Base-by-base conservation (phyloP, 2,888 invertebrate species). In the Brenthis daphne region DNA sequence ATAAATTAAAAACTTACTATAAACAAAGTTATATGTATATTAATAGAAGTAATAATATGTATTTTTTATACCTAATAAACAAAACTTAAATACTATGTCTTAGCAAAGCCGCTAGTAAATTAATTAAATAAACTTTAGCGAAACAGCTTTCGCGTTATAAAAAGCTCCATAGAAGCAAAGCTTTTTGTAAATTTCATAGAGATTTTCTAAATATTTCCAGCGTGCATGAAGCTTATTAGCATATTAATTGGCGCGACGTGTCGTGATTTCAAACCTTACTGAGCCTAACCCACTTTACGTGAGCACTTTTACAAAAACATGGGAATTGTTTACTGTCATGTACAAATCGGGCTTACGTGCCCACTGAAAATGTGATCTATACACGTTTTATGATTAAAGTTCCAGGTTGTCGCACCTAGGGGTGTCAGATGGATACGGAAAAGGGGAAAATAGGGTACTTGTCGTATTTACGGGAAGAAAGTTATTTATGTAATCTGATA, bases 191-290 rank as follows among this genome's bases (percentile, higher is more conserved):
- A 60, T 48, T 33, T 51, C 48, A 16, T 50, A 60, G 8, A 51
- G 20, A n/a, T 64, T 65, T 51, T 51, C 14, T 43, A 53, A 65
- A 58, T 29, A 58, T 66, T 54, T 66, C 33, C 51, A 29, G n/a
- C 53, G 13, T 33, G 50, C 48, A 43, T 11, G 20, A 33, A 13
- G 64, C 65, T 71, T 70, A 75, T 76, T 76, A 74, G 71, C 75
- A 75, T 75, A 73, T 75, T 74, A 76, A 76, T 76, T 73, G 74
- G 63, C 67, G 65, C 65, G 63, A 67, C 71, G 74, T 73, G 75
- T 70, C 72, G 73, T 69, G 74, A 75, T 75, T 76, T 68, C 57
- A 37, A 63, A 63, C 37, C 33, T 50, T 33, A 37, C 61, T 6
- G 61, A 53, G 61, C 61, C 51, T 61, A 53, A 16, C 61, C 37